Conservation (phyloP, 2,113 vertebrate genomes). For the Ochotona curzoniae region DNA sequence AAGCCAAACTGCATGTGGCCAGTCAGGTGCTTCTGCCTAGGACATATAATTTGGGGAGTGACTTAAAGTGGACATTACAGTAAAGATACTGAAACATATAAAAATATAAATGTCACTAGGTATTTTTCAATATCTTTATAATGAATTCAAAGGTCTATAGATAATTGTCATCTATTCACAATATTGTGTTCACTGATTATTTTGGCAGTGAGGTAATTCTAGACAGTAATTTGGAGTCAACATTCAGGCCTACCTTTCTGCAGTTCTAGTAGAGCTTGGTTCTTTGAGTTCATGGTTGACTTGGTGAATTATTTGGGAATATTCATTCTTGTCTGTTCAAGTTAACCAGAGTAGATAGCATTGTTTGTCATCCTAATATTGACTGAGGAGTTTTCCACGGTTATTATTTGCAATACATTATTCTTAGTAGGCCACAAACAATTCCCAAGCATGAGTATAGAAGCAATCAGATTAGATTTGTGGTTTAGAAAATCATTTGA, state of each 20-base stretch:
- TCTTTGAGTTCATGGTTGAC: neutral
- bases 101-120: too few relatives aligned
- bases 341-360: neutral
- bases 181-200: neutral
- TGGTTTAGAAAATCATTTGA: neutral
- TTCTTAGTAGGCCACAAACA: neutral
- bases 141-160: neutral
- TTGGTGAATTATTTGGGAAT: neutral
- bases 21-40: neutral
- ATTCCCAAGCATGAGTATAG: neutral
- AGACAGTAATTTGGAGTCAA: neutral
- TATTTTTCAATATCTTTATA: neutral
- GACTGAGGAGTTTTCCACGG: neutral
- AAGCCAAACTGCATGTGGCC: neutral
- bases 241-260: neutral
- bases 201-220: neutral
- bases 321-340: neutral
- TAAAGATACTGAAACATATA: neutral
- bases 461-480: neutral
- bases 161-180: neutral
- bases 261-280: neutral
- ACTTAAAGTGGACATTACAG: neutral
- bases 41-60: neutral
- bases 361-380: neutral
- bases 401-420: slow-evolving; percentile 20